Percentiles rank a stretch among this genome's conserved stretches.
Evolutionary conservation across 2,113 vertebrate genomes (phyloP).

Genomic region (Nettapus auritus): DNA sequence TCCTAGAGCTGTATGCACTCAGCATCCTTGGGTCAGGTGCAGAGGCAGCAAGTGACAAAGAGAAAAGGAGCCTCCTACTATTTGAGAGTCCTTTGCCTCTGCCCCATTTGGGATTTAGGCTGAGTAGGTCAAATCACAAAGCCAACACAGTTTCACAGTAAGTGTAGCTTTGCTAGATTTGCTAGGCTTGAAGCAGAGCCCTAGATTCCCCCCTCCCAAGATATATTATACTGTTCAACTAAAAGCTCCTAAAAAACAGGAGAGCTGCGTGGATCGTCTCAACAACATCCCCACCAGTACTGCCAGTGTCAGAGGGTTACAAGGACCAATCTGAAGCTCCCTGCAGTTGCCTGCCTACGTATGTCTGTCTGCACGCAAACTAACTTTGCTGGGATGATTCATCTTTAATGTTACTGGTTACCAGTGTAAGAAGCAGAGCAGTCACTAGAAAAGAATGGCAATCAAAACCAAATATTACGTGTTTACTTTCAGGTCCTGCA

Average conservation of each 20-base stretch:
- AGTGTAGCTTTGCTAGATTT: background rate
- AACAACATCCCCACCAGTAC: background rate
- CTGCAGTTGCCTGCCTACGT: background rate
- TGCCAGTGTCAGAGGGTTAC: background rate
- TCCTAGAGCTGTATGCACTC: background rate
- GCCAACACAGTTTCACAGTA: background rate
- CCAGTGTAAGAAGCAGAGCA: background rate
- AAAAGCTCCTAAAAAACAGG: background rate
- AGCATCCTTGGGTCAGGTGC: background rate
- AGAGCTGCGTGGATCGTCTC: background rate
- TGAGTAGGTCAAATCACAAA: background rate
- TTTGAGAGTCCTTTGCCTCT: background rate
- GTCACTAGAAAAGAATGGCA: background rate
- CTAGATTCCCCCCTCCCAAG: too few species aligned
- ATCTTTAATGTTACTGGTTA: too few species aligned
- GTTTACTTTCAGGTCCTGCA: background rate
- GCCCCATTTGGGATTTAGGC: background rate
- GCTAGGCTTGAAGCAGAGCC: background rate
- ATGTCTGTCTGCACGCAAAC: too few species aligned
- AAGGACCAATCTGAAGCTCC: background rate
- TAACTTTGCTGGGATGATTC: background rate
- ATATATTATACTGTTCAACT: rapidly evolving
- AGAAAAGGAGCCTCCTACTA: background rate
- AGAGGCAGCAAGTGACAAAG: background rate
- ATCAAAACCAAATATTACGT: background rate